Conservation (phyloP, 1,140 invertebrate genomes). For the Bombus vancouverensis region DNA sequence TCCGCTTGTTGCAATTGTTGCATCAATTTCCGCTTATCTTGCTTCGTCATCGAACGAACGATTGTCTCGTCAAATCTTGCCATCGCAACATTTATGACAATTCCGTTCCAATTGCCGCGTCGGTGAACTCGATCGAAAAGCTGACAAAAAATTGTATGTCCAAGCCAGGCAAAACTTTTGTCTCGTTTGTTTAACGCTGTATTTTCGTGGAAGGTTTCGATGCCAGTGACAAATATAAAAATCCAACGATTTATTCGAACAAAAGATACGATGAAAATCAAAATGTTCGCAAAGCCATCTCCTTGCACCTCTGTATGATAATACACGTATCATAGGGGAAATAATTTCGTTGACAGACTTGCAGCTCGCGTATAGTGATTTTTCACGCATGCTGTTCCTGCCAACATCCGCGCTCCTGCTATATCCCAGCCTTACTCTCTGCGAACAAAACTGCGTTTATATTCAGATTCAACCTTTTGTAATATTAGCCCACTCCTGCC, state of each 20-base stretch:
- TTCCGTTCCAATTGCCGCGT: not conserved
- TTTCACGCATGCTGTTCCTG: slow-evolving; percentile 7
- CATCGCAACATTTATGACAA: slow-evolving; percentile 4
- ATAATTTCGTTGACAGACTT: slow-evolving; percentile 46
- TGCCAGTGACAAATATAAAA: not conserved
- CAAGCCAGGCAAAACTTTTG: not conserved
- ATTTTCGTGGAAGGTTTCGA: not conserved
- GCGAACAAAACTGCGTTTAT: slow-evolving; percentile 15
- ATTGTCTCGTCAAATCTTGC: not conserved
- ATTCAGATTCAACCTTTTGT: slow-evolving; percentile 17
- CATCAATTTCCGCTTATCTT: not conserved
- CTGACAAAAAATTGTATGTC: not conserved
- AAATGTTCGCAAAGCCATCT: not conserved
- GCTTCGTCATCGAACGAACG: not conserved
- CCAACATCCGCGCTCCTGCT: not conserved
- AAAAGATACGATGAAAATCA: not conserved
- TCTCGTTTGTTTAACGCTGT: not conserved
- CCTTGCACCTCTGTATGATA: not conserved
- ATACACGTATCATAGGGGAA: slow-evolving; percentile 18
- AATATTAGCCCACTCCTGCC: not conserved
- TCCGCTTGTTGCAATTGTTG: not conserved
- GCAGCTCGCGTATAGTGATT: slow-evolving; percentile 9
- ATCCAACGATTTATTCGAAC: not conserved
- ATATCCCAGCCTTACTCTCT: not conserved
- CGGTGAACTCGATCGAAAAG: too few species aligned